Percentiles rank a stretch among this genome's conserved stretches.
Evolutionary conservation across 2,797 vertebrate genomes (phyloP).

Genomic region (Alouatta caraya): DNA sequence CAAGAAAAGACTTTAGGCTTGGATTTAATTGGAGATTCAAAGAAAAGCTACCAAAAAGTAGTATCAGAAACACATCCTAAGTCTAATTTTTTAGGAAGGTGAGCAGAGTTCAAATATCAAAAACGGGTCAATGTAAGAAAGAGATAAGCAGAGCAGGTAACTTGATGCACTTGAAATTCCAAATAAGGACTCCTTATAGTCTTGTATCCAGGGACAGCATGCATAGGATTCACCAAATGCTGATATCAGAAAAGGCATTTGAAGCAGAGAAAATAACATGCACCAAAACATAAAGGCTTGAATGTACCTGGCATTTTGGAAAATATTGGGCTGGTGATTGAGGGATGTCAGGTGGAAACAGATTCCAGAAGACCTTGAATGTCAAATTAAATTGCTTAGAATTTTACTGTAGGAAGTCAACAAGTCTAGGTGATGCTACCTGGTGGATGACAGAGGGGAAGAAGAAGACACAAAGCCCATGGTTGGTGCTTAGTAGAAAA

Average conservation of each 20-base stretch:
- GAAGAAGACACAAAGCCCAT: neutral
- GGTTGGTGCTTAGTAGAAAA: neutral
- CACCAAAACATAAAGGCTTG: neutral
- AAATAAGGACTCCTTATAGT: neutral
- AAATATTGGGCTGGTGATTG: neutral
- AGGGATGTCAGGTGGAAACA: neutral
- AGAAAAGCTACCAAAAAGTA: neutral
- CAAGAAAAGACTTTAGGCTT: neutral
- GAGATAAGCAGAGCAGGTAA: neutral
- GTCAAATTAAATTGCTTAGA: neutral
- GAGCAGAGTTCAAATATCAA: neutral
- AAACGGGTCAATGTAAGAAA: neutral
- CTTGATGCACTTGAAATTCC: neutral
- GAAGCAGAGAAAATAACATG: neutral
- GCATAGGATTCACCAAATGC: neutral
- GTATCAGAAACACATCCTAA: neutral
- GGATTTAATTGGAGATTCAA: neutral
- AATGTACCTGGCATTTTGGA: neutral
- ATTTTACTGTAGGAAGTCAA: neutral
- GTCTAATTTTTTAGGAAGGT: neutral
- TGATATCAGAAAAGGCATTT: neutral
- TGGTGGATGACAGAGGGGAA: neutral
- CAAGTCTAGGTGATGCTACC: neutral
- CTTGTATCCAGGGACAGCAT: neutral
- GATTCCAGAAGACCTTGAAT: neutral